phyloP scores from a whole-genome alignment of 2,797 vertebrate genomes.

The Pteronotus mesoamericanus region DNA sequence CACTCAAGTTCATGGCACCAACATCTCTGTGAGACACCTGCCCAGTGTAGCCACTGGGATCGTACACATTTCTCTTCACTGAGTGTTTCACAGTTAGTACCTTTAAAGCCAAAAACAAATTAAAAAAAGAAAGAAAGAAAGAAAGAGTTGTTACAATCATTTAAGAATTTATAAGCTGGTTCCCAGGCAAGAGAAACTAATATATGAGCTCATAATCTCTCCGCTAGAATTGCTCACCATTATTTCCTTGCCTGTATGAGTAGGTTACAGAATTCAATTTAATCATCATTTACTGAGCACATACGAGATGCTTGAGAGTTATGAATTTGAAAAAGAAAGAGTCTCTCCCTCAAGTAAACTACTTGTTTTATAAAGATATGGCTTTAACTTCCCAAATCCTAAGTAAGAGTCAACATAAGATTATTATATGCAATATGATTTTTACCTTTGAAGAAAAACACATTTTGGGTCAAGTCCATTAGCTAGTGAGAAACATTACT shows the following conservation, averaged over 20 bases:
- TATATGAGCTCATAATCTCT: not conserved
- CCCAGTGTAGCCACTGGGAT: fast-evolving
- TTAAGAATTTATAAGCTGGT: conserved; percentile 12
- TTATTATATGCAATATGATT: conserved; percentile 20
- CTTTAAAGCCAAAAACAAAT: not conserved
- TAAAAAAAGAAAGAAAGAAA: not conserved
- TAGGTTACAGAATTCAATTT: conserved; percentile 45
- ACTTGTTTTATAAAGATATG: conserved; percentile 30
- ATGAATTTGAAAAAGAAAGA: conserved; percentile 33
- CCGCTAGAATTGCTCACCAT: not conserved
- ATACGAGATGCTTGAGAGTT: conserved; percentile 27
- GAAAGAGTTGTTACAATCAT: not conserved
- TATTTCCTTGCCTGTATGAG: not conserved
- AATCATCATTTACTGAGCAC: conserved; percentile 25
- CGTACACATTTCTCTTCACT: not conserved
- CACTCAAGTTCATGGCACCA: not conserved
- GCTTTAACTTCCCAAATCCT: conserved; percentile 23
- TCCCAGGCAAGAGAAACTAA: conserved; percentile 38
- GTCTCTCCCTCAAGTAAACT: conserved; percentile 25
- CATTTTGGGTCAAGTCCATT: conserved; percentile 2
- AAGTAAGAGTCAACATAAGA: not conserved
- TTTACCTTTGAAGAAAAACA: conserved; percentile 13
- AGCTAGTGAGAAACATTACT: not conserved
- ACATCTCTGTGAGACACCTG: too few species aligned
- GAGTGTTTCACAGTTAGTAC: not conserved